Base-by-base conservation (phyloP, 2,113 vertebrate species). In the Suncus etruscus region DNA sequence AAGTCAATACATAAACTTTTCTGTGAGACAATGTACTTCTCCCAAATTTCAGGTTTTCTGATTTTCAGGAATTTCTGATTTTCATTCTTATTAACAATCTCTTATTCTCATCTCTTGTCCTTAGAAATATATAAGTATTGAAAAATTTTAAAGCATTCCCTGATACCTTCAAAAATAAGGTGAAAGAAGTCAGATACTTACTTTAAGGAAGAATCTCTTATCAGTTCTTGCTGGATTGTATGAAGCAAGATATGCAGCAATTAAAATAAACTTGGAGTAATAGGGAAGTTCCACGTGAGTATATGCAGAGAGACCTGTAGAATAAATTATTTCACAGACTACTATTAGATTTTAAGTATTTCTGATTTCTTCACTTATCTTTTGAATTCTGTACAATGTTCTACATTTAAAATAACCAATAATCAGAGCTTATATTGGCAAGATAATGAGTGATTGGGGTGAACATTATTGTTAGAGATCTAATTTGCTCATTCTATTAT, bases 181-280 rank as follows among this genome's bases (percentile, higher is more conserved):
- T 75, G 39, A 87, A 89, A 87, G 11, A 94, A 81, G 4, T 14
- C 32, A 90, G 48, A 50, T 61, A 80, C 48, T 94, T 97, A 99
- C 99, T 99, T 99, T 99, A 77, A 99, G 94, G 90, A 99, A 99
- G 97, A 99, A 99, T 89, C 99, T 98, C 78, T 98, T 99, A 95
- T 99, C 99, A 70, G 99, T 99, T 95, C 99, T 98, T 24, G 99
- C 98, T 32, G 99, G 99, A 96, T 99, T 99, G 96, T 99, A 99
- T 48, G 99, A 99, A 2, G 99, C 99, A 89, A 99, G 97, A 94
- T 99, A 99, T 14, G 99, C 99, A 87, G 99, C 99, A 47, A 99
- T 99, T 47, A 99, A 96, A 94, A 99, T 98, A 97, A 99, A 99
- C 95, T 99, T 99, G 82, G 99, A 99, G 96, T 99, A 99, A 97